Percentiles rank a stretch among this genome's conserved stretches.
phyloP scores from a whole-genome alignment of 2,888 invertebrate species.

The Hyposoter didymator region DNA sequence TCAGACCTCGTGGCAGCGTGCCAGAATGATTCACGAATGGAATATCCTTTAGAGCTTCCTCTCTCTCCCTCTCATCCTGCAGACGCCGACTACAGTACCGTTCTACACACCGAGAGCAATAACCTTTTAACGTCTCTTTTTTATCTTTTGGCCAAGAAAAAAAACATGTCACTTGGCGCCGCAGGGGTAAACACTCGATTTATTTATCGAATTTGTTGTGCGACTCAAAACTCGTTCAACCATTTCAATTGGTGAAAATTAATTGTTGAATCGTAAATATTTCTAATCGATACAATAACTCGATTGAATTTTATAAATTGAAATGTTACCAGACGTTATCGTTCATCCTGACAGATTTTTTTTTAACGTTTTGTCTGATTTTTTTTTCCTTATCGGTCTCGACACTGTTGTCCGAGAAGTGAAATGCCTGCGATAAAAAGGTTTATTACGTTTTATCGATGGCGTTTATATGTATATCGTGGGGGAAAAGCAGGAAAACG shows the following conservation, averaged over 20 bases:
- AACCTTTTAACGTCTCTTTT: slow-evolving; percentile 44
- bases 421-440: neutral
- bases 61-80: slow-evolving; percentile 19
- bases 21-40: slow-evolving; percentile 75
- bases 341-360: neutral
- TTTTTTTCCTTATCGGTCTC: neutral
- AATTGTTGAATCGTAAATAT: neutral
- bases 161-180: slow-evolving; percentile 35
- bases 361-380: no score
- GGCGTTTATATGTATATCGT: neutral
- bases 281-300: neutral
- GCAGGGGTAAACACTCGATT: slow-evolving; percentile 6
- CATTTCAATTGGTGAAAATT: neutral
- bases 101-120: slow-evolving; percentile 42
- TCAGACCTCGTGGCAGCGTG: slow-evolving; percentile 73
- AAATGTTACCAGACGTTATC: no score
- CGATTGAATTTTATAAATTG: neutral
- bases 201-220: neutral
- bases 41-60: slow-evolving; percentile 62
- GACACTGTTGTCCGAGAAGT: neutral
- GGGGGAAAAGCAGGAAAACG: neutral
- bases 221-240: neutral
- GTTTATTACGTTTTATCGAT: neutral
- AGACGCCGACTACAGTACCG: neutral
- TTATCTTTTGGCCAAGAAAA: slow-evolving; percentile 33